Evolutionary conservation across 2,797 vertebrate genomes (phyloP), one percentile per base, ranked within the genome.

Genomic region (Microctenopoma lineatum): DNA sequence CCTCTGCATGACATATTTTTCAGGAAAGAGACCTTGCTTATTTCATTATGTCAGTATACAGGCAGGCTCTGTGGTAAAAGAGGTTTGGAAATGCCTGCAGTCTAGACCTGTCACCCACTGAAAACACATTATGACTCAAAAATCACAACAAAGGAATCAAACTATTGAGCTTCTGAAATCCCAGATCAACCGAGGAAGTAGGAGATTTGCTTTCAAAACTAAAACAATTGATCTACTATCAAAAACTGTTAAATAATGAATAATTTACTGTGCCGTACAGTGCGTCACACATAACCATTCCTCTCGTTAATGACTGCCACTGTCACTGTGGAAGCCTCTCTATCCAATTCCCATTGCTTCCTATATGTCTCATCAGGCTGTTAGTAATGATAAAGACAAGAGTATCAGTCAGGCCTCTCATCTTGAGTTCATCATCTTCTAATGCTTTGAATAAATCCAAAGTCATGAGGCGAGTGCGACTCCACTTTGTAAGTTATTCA

Each of bases 401-500:
- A 70, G 62, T 73, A 75, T 84, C 63, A 34, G 66, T 79, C 77
- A 77, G 70, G 60, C 69, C 69, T 75, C 79, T 84, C 75, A 81
- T 86, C 72, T 79, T 7, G 2, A 68, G 58, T 84, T 83, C 75
- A 87, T 89, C 86, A 83, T 84, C 69, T 75, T 80, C 75, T 71
- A 79, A 77, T 75, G 66, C 75, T 86, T 77, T 78, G 68, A 85
- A 85, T 79, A 70, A 88, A 85, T 85, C 68, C 76, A 68, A 79
- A 87, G 79, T 84, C 75, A 71, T 4, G 61, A 80, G 58, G 26
- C 79, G 76, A 60, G 14, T 8, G 47, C 51, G 69, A 73, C 60
- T 80, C 69, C 71, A 75, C 89, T 87, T 81, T 85, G 77, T 55
- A 86, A 82, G 78, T 89, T 84, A 86, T 89, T 91, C 75, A 87